Evolutionary conservation across 2,888 invertebrate genomes (phyloP).

Genomic region (Synanthedon vespiformis): DNA sequence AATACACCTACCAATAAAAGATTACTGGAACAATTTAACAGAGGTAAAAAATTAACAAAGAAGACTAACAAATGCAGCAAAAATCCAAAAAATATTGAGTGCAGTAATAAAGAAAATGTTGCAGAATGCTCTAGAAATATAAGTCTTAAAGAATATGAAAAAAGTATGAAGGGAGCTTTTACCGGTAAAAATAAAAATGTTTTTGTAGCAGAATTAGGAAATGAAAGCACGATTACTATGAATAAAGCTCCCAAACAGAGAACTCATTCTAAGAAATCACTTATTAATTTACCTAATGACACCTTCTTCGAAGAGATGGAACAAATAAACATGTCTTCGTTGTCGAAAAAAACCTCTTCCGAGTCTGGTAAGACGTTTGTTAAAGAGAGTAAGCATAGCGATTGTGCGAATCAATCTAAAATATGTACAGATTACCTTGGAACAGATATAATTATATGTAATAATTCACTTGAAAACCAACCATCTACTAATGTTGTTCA

Average conservation of each 20-base stretch:
- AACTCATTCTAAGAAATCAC: conserved; percentile 22
- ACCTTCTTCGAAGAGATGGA: neutral
- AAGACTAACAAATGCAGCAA: conserved; percentile 14
- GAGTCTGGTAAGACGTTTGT: too few relatives aligned
- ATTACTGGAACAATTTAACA: conserved; percentile 3
- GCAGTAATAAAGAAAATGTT: conserved; percentile 42
- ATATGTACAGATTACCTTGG: too few relatives aligned
- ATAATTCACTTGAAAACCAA: too few relatives aligned
- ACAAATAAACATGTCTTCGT: neutral
- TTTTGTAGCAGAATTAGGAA: conserved; percentile 25
- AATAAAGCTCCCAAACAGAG: conserved; percentile 21
- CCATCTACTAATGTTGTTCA: too few relatives aligned
- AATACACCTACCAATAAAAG: conserved; percentile 12
- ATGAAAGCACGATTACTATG: conserved; percentile 1
- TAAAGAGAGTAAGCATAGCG: too few relatives aligned
- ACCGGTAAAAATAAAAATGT: conserved; percentile 25
- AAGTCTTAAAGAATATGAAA: conserved; percentile 16
- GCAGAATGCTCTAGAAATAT: conserved; percentile 30
- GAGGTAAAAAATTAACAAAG: conserved; percentile 29
- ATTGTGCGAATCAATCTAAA: too few relatives aligned
- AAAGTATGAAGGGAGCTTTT: conserved; percentile 19
- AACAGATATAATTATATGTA: too few relatives aligned
- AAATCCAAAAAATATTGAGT: conserved; percentile 14
- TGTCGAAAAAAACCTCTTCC: neutral
- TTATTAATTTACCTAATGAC: conserved; percentile 15